Percentiles rank a stretch among this genome's conserved stretches.
These are phyloP conservation scores for Bombus sylvicola DNA, from an alignment of 1,140 invertebrate species.

Conservation along the genomic window DNA sequence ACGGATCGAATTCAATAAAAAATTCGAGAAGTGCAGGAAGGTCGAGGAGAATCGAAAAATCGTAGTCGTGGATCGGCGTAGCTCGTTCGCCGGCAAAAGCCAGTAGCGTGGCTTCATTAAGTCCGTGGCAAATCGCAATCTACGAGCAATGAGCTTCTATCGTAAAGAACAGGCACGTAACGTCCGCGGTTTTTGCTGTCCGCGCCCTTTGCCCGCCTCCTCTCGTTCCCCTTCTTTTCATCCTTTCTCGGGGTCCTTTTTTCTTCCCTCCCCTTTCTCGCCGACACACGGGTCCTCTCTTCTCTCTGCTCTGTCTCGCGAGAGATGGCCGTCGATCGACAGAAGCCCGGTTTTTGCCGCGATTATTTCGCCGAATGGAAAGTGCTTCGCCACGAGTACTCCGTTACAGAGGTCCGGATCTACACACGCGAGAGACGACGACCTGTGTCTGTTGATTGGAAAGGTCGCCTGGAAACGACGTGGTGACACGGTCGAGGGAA, in stretches of 20 bases:
- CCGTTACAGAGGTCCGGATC: neutral
- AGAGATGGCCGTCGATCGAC: constrained; percentile 49
- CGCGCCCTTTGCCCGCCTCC: constrained; percentile 37
- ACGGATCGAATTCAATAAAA: constrained; percentile 20
- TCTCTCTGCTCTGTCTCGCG: constrained; percentile 13
- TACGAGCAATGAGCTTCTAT: constrained; percentile 79
- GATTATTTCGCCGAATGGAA: constrained; percentile 79
- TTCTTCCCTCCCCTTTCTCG: constrained; percentile 23
- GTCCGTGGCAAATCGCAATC: constrained; percentile 81
- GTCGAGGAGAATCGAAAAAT: constrained; percentile 18
- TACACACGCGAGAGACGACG: neutral
- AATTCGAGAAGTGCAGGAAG: neutral
- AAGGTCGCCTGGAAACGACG: constrained; percentile 10
- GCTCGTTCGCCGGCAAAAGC: constrained; percentile 49
- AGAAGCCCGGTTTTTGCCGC: constrained; percentile 71
- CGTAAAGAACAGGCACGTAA: constrained; percentile 76
- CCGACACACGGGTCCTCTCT: constrained; percentile 13
- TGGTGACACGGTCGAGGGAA: constrained; percentile 15
- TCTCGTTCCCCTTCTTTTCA: constrained; percentile 33
- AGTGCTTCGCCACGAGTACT: constrained; percentile 26
- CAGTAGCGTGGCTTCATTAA: constrained; percentile 79
- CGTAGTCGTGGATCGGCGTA: constrained; percentile 4
- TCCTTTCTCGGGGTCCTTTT: constrained; percentile 19
- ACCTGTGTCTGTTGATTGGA: neutral
- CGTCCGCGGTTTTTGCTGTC: constrained; percentile 73